Evolutionary conservation across 2,797 vertebrate genomes (phyloP), one percentile per base, ranked within the genome.

Genomic region (Syngnathus acus): DNA sequence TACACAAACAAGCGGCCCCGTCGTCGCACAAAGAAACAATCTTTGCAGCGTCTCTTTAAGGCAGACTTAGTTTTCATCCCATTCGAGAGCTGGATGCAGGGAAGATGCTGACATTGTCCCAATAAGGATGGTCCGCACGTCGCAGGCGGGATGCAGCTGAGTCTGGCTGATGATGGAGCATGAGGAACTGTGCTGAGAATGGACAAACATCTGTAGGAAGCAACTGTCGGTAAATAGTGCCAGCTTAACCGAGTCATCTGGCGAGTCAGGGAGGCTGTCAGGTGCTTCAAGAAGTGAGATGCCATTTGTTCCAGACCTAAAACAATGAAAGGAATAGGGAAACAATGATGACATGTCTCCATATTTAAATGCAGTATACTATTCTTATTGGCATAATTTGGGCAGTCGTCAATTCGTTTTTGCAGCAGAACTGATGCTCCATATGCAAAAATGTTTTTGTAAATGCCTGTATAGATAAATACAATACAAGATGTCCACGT

Each of bases 61-160:
- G 82, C 68, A 0, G 74, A 77, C 83, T 93, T 97, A 65, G 91
- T 93, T 82, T 98, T 98, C 92, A 98, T 91, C 3, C 94, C 94
- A 0, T 47, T 78, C 0, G 65, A 77, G 0, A 81, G 88, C 72
- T 89, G 90, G 68, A 68, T 32, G 6, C 72, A 77, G 5, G 74
- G 40, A 3, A 74, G 76, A 23, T 63, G 75, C 26, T 65, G 81
- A 66, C 71, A 79, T 59, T 72, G 84, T 58, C 81, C 84, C 60
- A 84, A 73, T 43, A 89, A 76, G 23, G 81, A 72, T 1, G 80
- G 17, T 13, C 59, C 73, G 50, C 57, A 43, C 1, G 0, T 65
- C 39, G 19, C 70, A 47, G 23, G 2, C 50, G 0, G 16, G 14
- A 65, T 19, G 39, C 13, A 42, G 23, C 2, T 39, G 42, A 64